Conservation (phyloP, 2,113 vertebrate genomes). For the Menidia beryllina region DNA sequence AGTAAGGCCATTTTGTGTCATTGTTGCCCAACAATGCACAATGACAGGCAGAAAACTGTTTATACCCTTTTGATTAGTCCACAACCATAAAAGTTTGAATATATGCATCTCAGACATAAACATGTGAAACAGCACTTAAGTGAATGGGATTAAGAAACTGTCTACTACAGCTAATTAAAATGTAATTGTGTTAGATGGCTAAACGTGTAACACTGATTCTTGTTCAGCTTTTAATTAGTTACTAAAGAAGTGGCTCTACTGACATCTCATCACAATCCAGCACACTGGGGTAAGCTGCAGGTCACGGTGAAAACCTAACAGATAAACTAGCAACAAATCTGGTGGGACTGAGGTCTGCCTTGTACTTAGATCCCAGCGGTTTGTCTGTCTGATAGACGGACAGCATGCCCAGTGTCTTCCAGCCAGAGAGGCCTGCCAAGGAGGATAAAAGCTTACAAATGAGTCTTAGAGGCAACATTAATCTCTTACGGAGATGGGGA, state of each 20-base stretch:
- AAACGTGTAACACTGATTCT: not conserved
- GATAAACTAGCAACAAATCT: slow-evolving; percentile 46
- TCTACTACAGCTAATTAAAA: not conserved
- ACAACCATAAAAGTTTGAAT: too few species aligned
- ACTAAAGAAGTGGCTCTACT: not conserved
- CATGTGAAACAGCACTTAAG: not conserved
- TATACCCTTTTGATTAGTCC: too few species aligned
- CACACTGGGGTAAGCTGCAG: not conserved
- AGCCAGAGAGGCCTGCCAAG: slow-evolving; percentile 43
- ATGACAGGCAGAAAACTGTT: too few species aligned
- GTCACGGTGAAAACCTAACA: slow-evolving; percentile 21
- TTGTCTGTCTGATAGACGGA: slow-evolving; percentile 50
- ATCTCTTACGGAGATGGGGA: slow-evolving; percentile 52
- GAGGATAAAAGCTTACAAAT: slow-evolving; percentile 55
- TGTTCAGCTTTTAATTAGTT: slow-evolving; percentile 4
- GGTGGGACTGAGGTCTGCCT: slow-evolving; percentile 18
- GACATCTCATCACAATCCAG: not conserved
- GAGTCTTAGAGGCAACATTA: slow-evolving; percentile 45
- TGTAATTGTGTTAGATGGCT: not conserved
- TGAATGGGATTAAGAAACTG: not conserved
- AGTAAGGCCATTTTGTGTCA: too few species aligned
- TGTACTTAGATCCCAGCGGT: slow-evolving; percentile 21
- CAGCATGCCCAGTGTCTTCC: slow-evolving; percentile 38
- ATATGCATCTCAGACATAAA: too few species aligned
- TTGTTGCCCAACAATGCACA: too few species aligned